Percentiles rank a stretch among this genome's conserved stretches.
Evolutionary conservation across 2,113 vertebrate species (phyloP).

Genomic region (Parotia lawesii): DNA sequence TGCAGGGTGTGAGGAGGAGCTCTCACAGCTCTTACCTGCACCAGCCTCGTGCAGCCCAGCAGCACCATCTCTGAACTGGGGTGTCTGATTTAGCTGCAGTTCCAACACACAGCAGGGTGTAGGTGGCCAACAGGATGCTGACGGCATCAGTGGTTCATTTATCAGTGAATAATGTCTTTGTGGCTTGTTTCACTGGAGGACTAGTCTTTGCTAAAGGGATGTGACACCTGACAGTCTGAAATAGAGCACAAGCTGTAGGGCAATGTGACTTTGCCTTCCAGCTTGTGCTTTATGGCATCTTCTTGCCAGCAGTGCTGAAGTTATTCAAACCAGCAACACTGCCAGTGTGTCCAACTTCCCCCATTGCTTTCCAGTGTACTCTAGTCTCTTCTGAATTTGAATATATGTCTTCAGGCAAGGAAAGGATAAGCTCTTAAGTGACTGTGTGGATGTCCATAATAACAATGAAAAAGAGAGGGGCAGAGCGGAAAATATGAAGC

Average conservation of each 20-base stretch:
- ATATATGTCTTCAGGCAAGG: neutral
- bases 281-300: neutral
- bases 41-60: neutral
- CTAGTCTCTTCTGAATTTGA: neutral
- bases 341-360: neutral
- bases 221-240: neutral
- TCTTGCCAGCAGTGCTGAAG: neutral
- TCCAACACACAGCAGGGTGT: neutral
- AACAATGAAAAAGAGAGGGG: neutral
- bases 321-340: neutral
- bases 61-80: neutral
- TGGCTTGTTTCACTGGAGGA: neutral
- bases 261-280: neutral
- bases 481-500: neutral
- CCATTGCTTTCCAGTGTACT: neutral
- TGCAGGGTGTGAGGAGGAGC: neutral
- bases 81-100: accelerated
- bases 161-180: neutral
- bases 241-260: neutral
- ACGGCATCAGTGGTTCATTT: neutral
- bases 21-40: neutral
- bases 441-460: neutral
- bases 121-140: neutral
- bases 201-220: neutral
- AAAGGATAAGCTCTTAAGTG: neutral